phyloP scores from a whole-genome alignment of 2,797 vertebrate species.

The Myotis daubentonii region DNA sequence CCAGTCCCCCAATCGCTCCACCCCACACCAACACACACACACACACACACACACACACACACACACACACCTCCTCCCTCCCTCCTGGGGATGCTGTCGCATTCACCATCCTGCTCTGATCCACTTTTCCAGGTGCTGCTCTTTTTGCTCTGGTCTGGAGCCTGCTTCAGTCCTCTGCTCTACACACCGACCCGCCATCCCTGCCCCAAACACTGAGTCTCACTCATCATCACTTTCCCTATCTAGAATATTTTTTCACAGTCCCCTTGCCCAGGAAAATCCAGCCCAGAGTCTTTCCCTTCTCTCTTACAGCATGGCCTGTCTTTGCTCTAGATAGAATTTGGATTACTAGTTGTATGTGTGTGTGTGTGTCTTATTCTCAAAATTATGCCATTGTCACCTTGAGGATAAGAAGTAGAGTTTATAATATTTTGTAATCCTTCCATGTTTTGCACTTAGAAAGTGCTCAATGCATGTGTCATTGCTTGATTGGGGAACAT shows the following conservation, averaged over 20 bases:
- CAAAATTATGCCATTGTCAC: background rate
- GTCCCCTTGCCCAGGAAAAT: background rate
- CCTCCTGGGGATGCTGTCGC: background rate
- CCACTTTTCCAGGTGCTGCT: background rate
- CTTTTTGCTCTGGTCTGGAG: background rate
- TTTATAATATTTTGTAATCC: background rate
- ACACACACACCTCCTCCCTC: no score
- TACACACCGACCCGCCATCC: background rate
- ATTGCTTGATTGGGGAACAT: background rate
- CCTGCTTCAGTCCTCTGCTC: background rate
- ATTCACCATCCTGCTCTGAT: background rate
- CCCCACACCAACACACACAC: background rate
- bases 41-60: rapidly evolving
- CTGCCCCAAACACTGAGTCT: background rate
- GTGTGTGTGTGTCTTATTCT: background rate
- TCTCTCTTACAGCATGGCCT: background rate
- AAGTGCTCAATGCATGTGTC: background rate
- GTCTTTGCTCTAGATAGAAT: background rate
- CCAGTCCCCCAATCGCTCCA: background rate
- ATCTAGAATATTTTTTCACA: background rate
- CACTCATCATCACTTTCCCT: background rate
- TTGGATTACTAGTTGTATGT: background rate
- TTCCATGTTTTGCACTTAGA: background rate
- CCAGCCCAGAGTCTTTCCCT: background rate
- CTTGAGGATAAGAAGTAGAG: background rate